These are phyloP conservation scores for Cephus rjabovi DNA, from an alignment of 2,888 invertebrate genomes.

Conservation along the genomic window DNA sequence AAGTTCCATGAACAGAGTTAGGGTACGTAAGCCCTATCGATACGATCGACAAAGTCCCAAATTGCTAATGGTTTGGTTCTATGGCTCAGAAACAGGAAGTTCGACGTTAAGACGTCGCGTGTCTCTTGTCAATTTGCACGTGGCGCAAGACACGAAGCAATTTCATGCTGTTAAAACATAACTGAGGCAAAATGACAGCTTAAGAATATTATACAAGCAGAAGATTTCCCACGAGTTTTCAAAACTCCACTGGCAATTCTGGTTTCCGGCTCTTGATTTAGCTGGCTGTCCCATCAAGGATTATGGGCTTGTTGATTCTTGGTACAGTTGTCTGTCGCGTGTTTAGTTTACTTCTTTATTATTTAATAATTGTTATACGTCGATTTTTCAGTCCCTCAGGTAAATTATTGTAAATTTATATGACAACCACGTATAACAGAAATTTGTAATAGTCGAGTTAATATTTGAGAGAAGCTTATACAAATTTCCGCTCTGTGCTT, in stretches of 20 bases:
- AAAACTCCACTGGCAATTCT: not conserved
- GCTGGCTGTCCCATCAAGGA: not conserved
- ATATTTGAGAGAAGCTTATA: not conserved
- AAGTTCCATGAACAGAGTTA: not conserved
- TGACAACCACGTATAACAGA: not conserved
- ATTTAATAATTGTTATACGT: not conserved
- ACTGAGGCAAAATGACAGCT: not conserved
- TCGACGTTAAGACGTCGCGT: not conserved
- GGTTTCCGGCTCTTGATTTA: not conserved
- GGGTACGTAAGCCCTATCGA: not conserved
- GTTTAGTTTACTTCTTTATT: not conserved
- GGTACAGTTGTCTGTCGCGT: too few relatives aligned
- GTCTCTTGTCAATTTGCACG: not conserved
- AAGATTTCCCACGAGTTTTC: not conserved
- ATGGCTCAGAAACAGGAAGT: not conserved
- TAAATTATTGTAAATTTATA: not conserved
- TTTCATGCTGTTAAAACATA: not conserved
- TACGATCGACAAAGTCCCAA: not conserved
- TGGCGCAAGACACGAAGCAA: not conserved
- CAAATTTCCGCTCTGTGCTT: not conserved
- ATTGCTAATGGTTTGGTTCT: constrained; percentile 2
- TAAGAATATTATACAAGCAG: not conserved
- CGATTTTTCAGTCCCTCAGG: not conserved
- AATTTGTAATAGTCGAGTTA: not conserved
- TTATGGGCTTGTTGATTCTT: too few relatives aligned